phyloP scores from a whole-genome alignment of 2,888 invertebrate species.

The Eristalis arbustorum region DNA sequence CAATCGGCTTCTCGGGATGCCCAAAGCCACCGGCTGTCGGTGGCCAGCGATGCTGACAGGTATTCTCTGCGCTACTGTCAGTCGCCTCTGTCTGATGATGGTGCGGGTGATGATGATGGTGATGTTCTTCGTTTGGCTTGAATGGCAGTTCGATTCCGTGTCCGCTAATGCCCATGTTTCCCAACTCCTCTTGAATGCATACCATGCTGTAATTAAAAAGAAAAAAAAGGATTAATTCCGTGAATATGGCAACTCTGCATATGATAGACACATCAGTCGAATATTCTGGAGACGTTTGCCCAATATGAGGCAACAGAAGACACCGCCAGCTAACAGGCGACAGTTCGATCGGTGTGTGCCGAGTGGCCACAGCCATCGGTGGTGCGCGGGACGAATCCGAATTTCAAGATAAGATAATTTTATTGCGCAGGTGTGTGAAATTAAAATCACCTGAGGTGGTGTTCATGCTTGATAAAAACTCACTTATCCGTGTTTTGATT shows the following conservation, averaged over 20 bases:
- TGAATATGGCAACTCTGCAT: slow-evolving; percentile 43
- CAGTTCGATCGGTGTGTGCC: background rate
- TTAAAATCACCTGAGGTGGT: slow-evolving; percentile 24
- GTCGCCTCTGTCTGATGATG: slow-evolving; percentile 77
- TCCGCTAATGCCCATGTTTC: slow-evolving; percentile 80
- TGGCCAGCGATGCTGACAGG: slow-evolving; percentile 81
- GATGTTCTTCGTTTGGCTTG: slow-evolving; percentile 72
- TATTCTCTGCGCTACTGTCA: slow-evolving; percentile 80
- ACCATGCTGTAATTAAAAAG: slow-evolving; percentile 82
- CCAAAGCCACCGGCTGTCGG: slow-evolving; percentile 79
- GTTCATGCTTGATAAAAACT: background rate
- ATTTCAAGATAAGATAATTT: slow-evolving; percentile 52
- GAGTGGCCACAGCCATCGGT: background rate
- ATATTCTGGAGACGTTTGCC: slow-evolving; percentile 15
- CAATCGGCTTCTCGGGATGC: slow-evolving; percentile 81
- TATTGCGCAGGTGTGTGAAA: slow-evolving; percentile 52
- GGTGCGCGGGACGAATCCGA: slow-evolving; percentile 10
- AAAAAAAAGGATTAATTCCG: slow-evolving; percentile 46
- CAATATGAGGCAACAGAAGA: background rate
- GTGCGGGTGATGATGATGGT: slow-evolving; percentile 71
- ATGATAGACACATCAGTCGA: slow-evolving; percentile 33
- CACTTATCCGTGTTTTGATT: background rate
- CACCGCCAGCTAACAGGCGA: background rate
- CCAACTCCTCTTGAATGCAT: slow-evolving; percentile 84
- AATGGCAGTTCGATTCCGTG: slow-evolving; percentile 75